Evolutionary conservation across 2,113 vertebrate species (phyloP).

Genomic region (Tetraodon nigroviridis): DNA sequence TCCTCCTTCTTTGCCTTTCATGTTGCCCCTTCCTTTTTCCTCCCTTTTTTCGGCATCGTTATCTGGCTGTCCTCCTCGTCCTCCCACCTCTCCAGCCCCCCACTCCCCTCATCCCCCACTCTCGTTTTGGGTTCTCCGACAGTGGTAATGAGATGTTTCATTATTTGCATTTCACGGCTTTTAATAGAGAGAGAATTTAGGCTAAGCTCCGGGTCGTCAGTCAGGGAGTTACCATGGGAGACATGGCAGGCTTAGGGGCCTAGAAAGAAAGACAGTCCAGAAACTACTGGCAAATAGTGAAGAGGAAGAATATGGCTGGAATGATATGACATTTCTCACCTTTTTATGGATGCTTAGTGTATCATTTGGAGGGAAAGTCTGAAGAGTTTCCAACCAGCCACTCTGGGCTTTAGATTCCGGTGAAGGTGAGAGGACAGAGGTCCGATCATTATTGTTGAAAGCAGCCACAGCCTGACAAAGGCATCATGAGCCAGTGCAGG

Average conservation of each 20-base stretch:
- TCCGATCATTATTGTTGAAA: too few relatives aligned
- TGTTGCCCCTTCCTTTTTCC: constrained; percentile 13
- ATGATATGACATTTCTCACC: background rate
- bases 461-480: background rate
- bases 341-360: background rate
- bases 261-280: constrained; percentile 61
- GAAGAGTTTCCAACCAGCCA: constrained; percentile 39
- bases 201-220: constrained; percentile 77
- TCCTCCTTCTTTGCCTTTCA: constrained; percentile 16
- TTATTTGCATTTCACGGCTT: constrained; percentile 79
- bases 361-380: constrained; percentile 18
- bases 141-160: constrained; percentile 79
- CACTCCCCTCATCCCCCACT: constrained; percentile 27
- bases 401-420: constrained; percentile 46
- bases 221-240: constrained; percentile 74
- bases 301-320: background rate
- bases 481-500: background rate
- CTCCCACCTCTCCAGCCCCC: background rate
- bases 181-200: constrained; percentile 80
- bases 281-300: constrained; percentile 35
- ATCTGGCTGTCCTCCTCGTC: constrained; percentile 27
- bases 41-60: constrained; percentile 18
- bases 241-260: constrained; percentile 62
- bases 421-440: constrained; percentile 26
- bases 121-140: constrained; percentile 69